Evolutionary conservation across 2,888 invertebrate genomes (phyloP), one percentile per base, ranked within the genome.

Genomic region (Lissonota sp.): DNA sequence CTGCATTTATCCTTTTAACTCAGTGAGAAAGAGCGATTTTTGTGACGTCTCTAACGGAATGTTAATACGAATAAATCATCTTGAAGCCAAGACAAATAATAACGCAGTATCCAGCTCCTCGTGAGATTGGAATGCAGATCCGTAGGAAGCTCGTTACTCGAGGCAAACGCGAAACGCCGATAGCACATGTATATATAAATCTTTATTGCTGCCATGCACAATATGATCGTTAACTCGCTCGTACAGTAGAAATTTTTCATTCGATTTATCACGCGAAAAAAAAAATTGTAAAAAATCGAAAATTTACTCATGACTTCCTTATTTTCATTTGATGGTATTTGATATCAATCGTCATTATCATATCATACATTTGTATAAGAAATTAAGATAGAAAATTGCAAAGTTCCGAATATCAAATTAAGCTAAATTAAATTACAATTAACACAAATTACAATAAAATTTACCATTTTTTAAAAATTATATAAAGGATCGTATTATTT

Each of bases 61-160:
- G 26, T 69, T 39, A 63, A 63, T 60, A 63, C 64, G 60, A 66
- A 78, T 78, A 67, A 81, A 74, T 74, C 74, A 26, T 26, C 60
- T 70, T 39, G 62, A 63, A 26, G 64, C 57, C 42, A 39, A 46
- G 40, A 55, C n/a, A 55, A 72, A 71, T 67, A 72, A 72, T 67
- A 72, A 80, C 7, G 46, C 66, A 66, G 62, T 70, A 58, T 4
- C 42, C 39, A 60, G 71, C 76, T 51, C 46, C 74, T 78, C 77
- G 63, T 79, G 66, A 82, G 83, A 83, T 82, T 64, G 83, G 83
- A 82, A 84, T 83, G 82, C 76, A 75, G 78, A 84, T 83, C 78
- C 66, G 82, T 84, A 78, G 83, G 82, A 83, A 83, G 83, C 78
- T 84, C 79, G 78, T 84, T 83, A 84, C 66, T 74, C 79, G 71